Evolutionary conservation across 2,113 vertebrate species (phyloP).

Genomic region (Pampusana beccarii): DNA sequence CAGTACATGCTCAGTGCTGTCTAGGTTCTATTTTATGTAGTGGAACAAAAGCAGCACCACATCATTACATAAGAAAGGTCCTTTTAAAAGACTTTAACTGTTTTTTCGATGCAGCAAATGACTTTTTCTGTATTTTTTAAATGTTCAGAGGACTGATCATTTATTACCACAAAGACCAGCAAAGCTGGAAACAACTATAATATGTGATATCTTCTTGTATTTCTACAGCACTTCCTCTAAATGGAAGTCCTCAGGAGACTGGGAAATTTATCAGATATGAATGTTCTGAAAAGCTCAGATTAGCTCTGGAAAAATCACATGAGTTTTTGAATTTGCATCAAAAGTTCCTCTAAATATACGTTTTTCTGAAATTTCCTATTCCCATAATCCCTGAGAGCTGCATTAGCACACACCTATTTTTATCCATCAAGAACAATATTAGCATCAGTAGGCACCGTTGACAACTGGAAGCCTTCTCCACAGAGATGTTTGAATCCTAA

Average conservation of each 20-base stretch:
- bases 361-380: neutral
- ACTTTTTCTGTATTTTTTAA: neutral
- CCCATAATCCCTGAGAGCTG: neutral
- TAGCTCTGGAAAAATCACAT: neutral
- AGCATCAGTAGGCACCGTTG: neutral
- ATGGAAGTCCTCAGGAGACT: neutral
- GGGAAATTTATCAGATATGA: neutral
- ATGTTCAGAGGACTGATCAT: neutral
- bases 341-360: neutral
- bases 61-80: neutral
- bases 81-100: neutral
- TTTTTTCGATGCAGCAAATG: neutral
- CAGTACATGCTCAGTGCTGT: neutral
- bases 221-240: neutral
- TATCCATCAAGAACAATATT: neutral
- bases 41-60: neutral
- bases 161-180: neutral
- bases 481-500: neutral
- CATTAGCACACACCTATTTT: neutral
- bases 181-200: neutral
- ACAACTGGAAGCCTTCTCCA: neutral
- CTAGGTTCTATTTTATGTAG: neutral
- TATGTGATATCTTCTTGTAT: neutral
- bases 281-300: neutral
- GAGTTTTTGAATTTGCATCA: neutral